phyloP scores from a whole-genome alignment of 2,888 invertebrate species.

The Archaeoteleia sp. region DNA sequence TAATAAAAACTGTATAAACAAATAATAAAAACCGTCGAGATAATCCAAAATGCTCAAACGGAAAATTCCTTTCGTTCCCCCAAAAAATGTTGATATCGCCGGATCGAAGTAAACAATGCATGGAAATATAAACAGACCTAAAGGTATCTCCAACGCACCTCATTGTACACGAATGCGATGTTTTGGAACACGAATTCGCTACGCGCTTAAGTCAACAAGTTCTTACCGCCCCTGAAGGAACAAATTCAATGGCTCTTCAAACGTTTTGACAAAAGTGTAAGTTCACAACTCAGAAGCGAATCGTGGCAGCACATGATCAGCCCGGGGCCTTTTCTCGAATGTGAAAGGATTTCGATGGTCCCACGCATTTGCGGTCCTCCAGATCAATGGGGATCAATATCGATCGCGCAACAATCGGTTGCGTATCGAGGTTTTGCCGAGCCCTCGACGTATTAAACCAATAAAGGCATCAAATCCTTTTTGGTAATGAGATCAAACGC shows the following conservation, averaged over 20 bases:
- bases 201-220: slow-evolving; percentile 74
- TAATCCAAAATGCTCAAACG: no score
- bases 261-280: slow-evolving; percentile 55
- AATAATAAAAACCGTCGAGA: no score
- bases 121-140: no score
- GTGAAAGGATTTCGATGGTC: slow-evolving; percentile 59
- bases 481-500: slow-evolving; percentile 5
- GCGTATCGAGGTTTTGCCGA: slow-evolving; percentile 34
- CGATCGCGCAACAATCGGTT: slow-evolving; percentile 54
- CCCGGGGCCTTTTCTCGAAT: slow-evolving; percentile 59
- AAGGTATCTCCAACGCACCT: no score
- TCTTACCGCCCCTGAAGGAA: slow-evolving; percentile 50
- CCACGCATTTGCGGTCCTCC: slow-evolving; percentile 63
- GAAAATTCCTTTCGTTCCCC: no score
- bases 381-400: slow-evolving; percentile 68
- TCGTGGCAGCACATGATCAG: slow-evolving; percentile 65
- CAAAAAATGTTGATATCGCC: no score
- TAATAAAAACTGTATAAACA: no score
- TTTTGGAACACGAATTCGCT: slow-evolving; percentile 71
- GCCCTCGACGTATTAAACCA: slow-evolving; percentile 35
- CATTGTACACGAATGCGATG: slow-evolving; percentile 38
- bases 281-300: slow-evolving; percentile 47
- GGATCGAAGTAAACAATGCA: no score
- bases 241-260: slow-evolving; percentile 56
- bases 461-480: slow-evolving; percentile 15